Percentiles rank a stretch among this genome's conserved stretches.
Conservation (phyloP, 2,888 invertebrate species). For the Cephus runcator region DNA sequence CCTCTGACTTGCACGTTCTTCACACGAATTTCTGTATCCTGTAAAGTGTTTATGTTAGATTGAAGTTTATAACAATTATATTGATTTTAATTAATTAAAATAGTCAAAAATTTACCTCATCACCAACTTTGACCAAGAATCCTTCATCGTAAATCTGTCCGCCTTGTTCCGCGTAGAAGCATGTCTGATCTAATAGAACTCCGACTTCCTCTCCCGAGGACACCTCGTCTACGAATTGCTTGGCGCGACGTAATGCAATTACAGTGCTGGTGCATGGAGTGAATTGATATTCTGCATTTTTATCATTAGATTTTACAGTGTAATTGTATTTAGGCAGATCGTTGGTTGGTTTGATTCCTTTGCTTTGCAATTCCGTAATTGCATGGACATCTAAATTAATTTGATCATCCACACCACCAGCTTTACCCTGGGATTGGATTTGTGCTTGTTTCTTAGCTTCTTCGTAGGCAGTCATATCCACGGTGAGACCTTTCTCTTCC, state of each 20-base stretch:
- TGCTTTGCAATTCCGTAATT: constrained; percentile 87
- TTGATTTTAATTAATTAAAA: neutral
- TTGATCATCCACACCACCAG: constrained; percentile 81
- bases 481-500: constrained; percentile 89
- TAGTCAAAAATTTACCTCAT: constrained; percentile 70
- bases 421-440: constrained; percentile 88
- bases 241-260: constrained; percentile 82
- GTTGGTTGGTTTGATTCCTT: constrained; percentile 82
- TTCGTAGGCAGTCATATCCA: constrained; percentile 94
- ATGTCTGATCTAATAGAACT: constrained; percentile 89
- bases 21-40: constrained; percentile 88
- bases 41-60: constrained; percentile 19
- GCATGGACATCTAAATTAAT: constrained; percentile 95
- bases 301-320: constrained; percentile 71
- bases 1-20: constrained; percentile 94
- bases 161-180: constrained; percentile 99
- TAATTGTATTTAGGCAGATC: constrained; percentile 95
- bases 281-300: constrained; percentile 82
- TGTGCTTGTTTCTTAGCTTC: constrained; percentile 90
- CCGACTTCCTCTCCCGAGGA: constrained; percentile 90
- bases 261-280: constrained; percentile 79
- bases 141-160: constrained; percentile 99
- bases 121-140: constrained; percentile 82
- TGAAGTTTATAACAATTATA: neutral
- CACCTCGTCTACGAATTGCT: constrained; percentile 87